These are phyloP conservation scores for Aricia agestis DNA, from an alignment of 1,140 invertebrate genomes.

Conservation along the genomic window DNA sequence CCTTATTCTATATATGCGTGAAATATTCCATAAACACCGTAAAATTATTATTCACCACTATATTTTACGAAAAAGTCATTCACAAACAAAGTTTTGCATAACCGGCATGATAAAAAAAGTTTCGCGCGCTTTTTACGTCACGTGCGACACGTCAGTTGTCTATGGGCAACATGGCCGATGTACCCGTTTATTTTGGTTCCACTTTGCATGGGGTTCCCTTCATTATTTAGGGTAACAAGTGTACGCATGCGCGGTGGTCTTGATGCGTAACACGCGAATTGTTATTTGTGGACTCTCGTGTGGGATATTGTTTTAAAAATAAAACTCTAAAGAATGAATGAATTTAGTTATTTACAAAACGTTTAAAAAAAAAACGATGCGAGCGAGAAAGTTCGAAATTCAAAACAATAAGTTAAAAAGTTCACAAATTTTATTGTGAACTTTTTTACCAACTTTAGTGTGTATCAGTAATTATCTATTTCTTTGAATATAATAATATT, in stretches of 20 bases:
- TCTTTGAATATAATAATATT: no score
- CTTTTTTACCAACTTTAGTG: no score
- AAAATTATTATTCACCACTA: not conserved
- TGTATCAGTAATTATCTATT: no score
- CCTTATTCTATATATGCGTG: not conserved
- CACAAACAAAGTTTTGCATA: not conserved
- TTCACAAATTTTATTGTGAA: no score
- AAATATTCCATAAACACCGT: not conserved
- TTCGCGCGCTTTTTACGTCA: constrained; percentile 44
- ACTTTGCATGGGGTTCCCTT: constrained; percentile 59
- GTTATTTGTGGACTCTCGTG: constrained; percentile 33
- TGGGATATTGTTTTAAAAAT: constrained; percentile 37
- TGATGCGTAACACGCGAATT: constrained; percentile 47
- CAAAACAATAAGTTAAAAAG: no score
- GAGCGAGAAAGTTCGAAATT: no score
- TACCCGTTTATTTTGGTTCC: constrained; percentile 54
- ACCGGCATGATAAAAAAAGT: constrained; percentile 24
- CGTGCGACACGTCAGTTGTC: constrained; percentile 44
- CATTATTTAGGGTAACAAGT: constrained; percentile 63
- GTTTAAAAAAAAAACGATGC: not conserved
- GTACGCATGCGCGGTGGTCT: constrained; percentile 70
- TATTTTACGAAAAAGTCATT: not conserved
- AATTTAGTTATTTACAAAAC: not conserved
- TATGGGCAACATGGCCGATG: constrained; percentile 51
- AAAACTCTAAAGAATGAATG: not conserved